phyloP scores from a whole-genome alignment of 2,113 vertebrate species.

The Cichladusa arquata region DNA sequence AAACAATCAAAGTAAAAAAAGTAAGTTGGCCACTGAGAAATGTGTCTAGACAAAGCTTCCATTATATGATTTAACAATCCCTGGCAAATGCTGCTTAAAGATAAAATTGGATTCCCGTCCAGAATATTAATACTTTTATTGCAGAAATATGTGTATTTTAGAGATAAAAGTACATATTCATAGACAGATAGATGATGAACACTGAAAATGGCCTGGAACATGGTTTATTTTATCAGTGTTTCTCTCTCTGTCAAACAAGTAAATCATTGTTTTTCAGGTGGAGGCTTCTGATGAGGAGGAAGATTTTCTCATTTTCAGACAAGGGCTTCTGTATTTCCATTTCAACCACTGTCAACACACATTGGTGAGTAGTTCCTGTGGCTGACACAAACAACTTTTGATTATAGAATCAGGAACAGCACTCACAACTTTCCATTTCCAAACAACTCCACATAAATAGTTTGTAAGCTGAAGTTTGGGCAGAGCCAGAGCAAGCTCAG shows the following conservation, averaged over 20 bases:
- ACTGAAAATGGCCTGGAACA: neutral
- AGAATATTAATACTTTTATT: conserved; percentile 30
- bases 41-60: conserved; percentile 57
- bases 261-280: neutral
- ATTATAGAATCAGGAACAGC: neutral
- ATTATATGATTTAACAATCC: conserved; percentile 45
- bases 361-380: neutral
- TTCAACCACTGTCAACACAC: neutral
- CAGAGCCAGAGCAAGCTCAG: neutral
- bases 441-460: neutral
- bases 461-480: neutral
- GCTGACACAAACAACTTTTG: neutral
- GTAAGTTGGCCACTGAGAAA: neutral
- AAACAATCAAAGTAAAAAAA: conserved; percentile 16
- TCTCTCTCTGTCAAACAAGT: neutral
- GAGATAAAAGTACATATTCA: neutral
- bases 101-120: conserved; percentile 36
- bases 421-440: neutral
- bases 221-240: neutral
- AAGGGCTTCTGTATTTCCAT: neutral
- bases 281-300: neutral
- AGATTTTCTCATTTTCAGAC: neutral
- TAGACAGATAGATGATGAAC: neutral
- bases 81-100: conserved; percentile 26
- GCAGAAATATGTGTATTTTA: neutral